Base-by-base conservation (phyloP, 2,797 vertebrate species). In the Phoxinus dragarum region DNA sequence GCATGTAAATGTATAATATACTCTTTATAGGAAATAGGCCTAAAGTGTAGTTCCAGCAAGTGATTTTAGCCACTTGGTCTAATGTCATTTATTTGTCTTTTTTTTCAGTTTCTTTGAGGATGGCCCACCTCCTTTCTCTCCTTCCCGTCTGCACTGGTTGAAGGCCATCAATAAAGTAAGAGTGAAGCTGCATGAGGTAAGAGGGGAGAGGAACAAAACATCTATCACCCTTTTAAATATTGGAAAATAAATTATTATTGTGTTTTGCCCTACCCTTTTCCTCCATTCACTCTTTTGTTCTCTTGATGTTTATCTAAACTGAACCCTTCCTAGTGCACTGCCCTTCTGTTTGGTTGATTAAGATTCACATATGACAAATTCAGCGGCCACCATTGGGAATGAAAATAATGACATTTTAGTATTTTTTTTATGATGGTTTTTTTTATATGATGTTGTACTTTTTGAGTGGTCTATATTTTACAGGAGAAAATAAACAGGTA, bases 121-220 rank as follows among this genome's bases (percentile, higher is more conserved):
- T 6, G 95, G 93, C 10, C 93, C 94, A 47, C 97, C 94, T 4
- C 96, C 94, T 0, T 96, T 97, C 88, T 95, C 97, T 72, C 96
- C 96, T 1, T 96, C 97, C 69, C 96, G 92, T 90, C 96, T 97
- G 7, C 96, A 91, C 27, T 99, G 98, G 98, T 95, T 99, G 84
- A 97, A 97, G 93, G 97, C 96, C 69, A 97, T 98, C 91, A 97
- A 93, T 94, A 98, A 96, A 96, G 97, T 99, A 68, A 95, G 96
- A 89, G 92, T 96, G 66, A 96, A 92, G 87, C 95, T 99, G n/a
- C 96, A 96, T 2, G 94, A 99, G 98, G 98, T 99, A 97, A 90
- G 96, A 89, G 42, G 42, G 38, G n/a, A 44, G 56, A 40, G 5
- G 36, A 34, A 64, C 27, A 67, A 31, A 84, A 69, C 36, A 23